Evolutionary conservation across 2,113 vertebrate species (phyloP), one percentile per base, ranked within the genome.

Genomic region (Brienomyrus brachyistius): DNA sequence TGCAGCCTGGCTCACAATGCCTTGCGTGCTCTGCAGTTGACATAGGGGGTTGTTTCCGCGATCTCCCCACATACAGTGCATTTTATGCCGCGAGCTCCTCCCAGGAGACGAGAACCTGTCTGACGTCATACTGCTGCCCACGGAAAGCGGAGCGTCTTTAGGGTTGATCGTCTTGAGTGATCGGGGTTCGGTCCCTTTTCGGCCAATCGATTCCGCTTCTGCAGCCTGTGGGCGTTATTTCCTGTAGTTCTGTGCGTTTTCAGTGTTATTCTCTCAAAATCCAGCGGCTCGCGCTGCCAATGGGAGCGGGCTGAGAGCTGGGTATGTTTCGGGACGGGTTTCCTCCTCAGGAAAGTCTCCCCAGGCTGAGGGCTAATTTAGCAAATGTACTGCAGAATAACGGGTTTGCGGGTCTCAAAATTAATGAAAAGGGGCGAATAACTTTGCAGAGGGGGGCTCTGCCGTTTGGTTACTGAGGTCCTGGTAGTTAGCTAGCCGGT

Each of bases 61-160:
- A 40, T 74, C n/a, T 74, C 31, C 27, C 11, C 10, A 35, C 66
- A 74, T 40, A 17, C 43, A 11, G 9, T 8, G 35, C 77, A 17
- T 45, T 48, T 83, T 23, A 83, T 83, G n/a, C 5, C 23, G 1
- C 23, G 59, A 90, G 85, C 89, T 89, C 91, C 92, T 21, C 91
- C 93, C 47, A 54, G 70, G 43, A 45, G 45, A 84, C 82, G 19
- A 48, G 40, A n/a, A 48, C 45, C 35, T n/a, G 23, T 48, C 17
- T 89, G 89, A 90, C 92, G 91, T 92, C 74, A 92, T 87, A 45
- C 87, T 83, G 90, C 82, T 90, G 91, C 91, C 19, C 52, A 88
- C 47, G 10, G 88, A 70, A 31, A 80, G 45, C n/a, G 21, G 56
- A 90, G 17, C 50, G 87, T 89, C 59, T 87, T 90, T 40, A 59